phyloP scores from a whole-genome alignment of 2,888 invertebrate genomes.

The Arge pagana region DNA sequence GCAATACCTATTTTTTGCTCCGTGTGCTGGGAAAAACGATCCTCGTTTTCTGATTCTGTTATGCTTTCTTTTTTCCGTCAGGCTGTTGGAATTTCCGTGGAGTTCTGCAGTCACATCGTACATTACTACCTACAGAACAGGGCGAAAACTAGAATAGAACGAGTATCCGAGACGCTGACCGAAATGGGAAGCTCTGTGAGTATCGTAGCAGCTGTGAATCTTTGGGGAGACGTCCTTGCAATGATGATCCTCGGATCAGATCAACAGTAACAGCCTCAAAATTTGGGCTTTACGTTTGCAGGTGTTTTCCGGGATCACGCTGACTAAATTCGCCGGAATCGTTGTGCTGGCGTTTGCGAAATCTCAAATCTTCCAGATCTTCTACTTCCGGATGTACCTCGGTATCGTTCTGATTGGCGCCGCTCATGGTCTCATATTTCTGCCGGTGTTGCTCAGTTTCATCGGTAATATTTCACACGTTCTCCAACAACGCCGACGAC shows the following conservation, averaged over 20 bases:
- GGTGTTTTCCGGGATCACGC: constrained; percentile 91
- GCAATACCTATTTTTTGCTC: not conserved
- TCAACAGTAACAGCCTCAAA: not conserved
- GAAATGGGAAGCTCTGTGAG: constrained; percentile 84
- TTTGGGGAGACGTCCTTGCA: too few species aligned
- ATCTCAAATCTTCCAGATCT: constrained; percentile 87
- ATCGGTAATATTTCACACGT: too few species aligned
- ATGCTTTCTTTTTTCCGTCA: constrained; percentile 49
- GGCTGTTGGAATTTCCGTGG: constrained; percentile 92
- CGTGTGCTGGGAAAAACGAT: not conserved
- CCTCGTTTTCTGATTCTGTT: not conserved
- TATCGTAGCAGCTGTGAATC: too few species aligned
- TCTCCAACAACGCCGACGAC: too few species aligned
- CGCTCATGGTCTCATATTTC: constrained; percentile 85
- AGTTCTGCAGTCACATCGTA: constrained; percentile 92
- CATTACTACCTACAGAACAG: constrained; percentile 69
- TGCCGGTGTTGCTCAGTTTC: constrained; percentile 88
- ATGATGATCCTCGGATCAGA: too few species aligned
- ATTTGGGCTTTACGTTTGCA: constrained; percentile 50
- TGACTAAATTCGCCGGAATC: constrained; percentile 92
- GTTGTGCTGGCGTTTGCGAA: constrained; percentile 89
- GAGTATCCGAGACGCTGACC: constrained; percentile 75
- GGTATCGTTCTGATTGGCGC: constrained; percentile 92
- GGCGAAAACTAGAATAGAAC: constrained; percentile 59
- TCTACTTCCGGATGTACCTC: constrained; percentile 96